A percentile compares a stretch with the other conserved stretches of the same genome.
These are phyloP conservation scores for Gonioctena quinquepunctata DNA, from an alignment of 1,140 invertebrate species.

Conservation along the genomic window DNA sequence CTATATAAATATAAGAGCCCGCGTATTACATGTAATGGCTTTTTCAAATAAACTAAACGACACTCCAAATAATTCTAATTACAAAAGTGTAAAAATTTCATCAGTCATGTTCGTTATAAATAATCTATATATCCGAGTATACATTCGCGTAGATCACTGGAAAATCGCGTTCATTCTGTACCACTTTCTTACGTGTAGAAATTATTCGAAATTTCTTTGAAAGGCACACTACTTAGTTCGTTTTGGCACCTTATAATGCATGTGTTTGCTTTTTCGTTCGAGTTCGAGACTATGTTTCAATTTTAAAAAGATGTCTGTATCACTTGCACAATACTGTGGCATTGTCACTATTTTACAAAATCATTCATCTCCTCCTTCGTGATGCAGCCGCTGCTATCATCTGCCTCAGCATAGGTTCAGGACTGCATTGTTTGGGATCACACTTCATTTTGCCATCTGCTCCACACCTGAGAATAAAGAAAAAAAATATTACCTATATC, in stretches of 20 bases:
- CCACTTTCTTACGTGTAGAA: conserved; percentile 3
- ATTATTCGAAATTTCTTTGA: conserved; percentile 16
- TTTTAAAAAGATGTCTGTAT: conserved; percentile 49
- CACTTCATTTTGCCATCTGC: conserved; percentile 91
- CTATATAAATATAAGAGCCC: conserved; percentile 38
- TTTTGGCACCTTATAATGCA: conserved; percentile 56
- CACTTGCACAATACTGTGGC: conserved; percentile 40
- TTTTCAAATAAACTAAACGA: conserved; percentile 42
- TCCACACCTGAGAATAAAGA: conserved; percentile 81
- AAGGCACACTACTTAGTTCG: conserved; percentile 54
- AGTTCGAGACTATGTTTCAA: conserved; percentile 45
- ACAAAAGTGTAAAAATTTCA: conserved; percentile 51
- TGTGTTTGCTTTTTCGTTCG: conserved; percentile 29
- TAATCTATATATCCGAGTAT: conserved; percentile 13
- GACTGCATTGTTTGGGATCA: conserved; percentile 84
- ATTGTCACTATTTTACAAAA: conserved; percentile 46
- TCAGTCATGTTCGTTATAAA: conserved; percentile 39
- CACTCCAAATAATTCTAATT: conserved; percentile 50
- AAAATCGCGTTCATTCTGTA: background rate
- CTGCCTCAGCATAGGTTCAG: conserved; percentile 84
- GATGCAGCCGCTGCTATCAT: conserved; percentile 80
- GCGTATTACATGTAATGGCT: conserved; percentile 45
- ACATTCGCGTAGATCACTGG: background rate
- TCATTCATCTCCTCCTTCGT: conserved; percentile 72
- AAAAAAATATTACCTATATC: background rate